Evolutionary conservation across 2,113 vertebrate genomes (phyloP).

Genomic region (Lepisosteus osseus): DNA sequence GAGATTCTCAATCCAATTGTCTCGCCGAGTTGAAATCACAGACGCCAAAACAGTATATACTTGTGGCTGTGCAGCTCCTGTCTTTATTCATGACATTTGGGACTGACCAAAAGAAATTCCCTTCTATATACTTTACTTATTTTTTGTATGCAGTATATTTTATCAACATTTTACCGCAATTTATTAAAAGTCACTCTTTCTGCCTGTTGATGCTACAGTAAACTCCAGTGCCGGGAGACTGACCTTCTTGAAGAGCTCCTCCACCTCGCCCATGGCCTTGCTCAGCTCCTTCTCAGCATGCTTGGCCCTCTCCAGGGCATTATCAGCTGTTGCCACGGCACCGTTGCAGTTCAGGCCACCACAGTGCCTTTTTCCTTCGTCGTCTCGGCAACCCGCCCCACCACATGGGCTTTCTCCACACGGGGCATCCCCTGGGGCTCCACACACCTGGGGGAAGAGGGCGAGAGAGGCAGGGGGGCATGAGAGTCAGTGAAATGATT

Average conservation of each 20-base stretch:
- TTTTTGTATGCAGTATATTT: too few species aligned
- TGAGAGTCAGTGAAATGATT: background rate
- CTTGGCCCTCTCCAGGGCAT: constrained; percentile 77
- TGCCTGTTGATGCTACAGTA: too few species aligned
- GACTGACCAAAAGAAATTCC: too few species aligned
- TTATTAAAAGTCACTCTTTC: too few species aligned
- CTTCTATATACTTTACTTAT: too few species aligned
- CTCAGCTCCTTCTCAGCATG: constrained; percentile 80
- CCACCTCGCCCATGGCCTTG: constrained; percentile 79
- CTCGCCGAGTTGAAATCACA: too few species aligned
- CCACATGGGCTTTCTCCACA: constrained; percentile 88
- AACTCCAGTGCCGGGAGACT: background rate
- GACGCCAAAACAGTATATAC: too few species aligned
- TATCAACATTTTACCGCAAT: too few species aligned
- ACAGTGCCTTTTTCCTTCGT: constrained; percentile 81
- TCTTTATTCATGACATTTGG: too few species aligned
- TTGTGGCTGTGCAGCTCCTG: too few species aligned
- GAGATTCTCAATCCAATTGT: too few species aligned
- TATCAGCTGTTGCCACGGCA: constrained; percentile 74
- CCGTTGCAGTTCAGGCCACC: constrained; percentile 88
- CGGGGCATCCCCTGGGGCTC: constrained; percentile 67
- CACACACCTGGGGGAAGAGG: constrained; percentile 76
- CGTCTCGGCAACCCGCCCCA: constrained; percentile 86
- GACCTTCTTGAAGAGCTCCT: constrained; percentile 77
- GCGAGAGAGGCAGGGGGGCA: background rate